Evolutionary conservation across 1,140 invertebrate genomes (phyloP), one percentile per base, ranked within the genome.

Genomic region (Temnothorax nylanderi): DNA sequence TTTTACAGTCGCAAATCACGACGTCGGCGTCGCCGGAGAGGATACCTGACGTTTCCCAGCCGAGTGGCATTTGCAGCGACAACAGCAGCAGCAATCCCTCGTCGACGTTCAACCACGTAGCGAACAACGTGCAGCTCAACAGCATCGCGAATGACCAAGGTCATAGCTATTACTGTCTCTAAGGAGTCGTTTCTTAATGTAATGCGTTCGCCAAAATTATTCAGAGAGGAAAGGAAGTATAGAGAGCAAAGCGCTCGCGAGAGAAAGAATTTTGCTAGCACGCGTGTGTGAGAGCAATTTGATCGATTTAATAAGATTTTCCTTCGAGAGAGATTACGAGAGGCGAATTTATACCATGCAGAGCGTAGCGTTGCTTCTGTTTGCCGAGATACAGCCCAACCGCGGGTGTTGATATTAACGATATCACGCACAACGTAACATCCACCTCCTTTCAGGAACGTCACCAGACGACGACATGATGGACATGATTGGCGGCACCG

Each of bases 401-500:
- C 69, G 8, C 34, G 67, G 21, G 78, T 41, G 4, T 18, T 16
- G 21, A 82, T 74, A 74, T 84, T 74, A 84, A 56, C 26, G 41
- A 84, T 41, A 78, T 88, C 54, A 78, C 87, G 78, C 89, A 80
- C 84, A 91, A 91, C 84, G 49, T 90, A 88, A 91, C 71, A 65
- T 87, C 58, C 78, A 67, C 51, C 49, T 86, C 34, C 44, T 95
- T 94, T 90, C 89, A 96, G 95, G 94, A 76, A 88, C 93, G 77
- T 93, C 90, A 89, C 81, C 93, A 3, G 96, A 96, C 21, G 96
- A 96, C 51, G 96, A 96, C 51, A 95, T 97, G 90, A 96, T 97
- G 88, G 96, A 96, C 62, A 96, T 97, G 91, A 97, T 97, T 85
- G 95, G 95, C 69, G 95, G 95, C 41, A 94, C 95, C 0, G 93